These are phyloP conservation scores for Drosophila parabipectinata DNA, from an alignment of 1,140 invertebrate genomes.

Conservation along the genomic window DNA sequence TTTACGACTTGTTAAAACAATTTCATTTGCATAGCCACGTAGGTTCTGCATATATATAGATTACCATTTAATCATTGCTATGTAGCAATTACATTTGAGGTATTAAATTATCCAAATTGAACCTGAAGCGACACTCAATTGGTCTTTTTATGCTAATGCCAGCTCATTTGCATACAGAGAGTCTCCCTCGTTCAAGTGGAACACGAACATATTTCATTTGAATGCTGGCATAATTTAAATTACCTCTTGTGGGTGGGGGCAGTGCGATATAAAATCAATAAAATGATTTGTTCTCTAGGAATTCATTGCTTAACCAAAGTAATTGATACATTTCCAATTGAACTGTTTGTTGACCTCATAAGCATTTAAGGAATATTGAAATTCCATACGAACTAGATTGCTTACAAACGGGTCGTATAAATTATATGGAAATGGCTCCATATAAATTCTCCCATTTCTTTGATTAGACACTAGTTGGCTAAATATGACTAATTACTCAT, in stretches of 20 bases:
- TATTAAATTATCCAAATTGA: slow-evolving; percentile 60
- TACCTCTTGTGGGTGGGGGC: slow-evolving; percentile 3
- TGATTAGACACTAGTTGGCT: slow-evolving; percentile 38
- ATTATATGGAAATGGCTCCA: neutral
- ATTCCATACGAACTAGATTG: neutral
- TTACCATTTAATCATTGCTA: slow-evolving; percentile 69
- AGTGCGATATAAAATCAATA: slow-evolving; percentile 8
- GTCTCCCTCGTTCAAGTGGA: slow-evolving; percentile 37
- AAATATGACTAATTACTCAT: slow-evolving; percentile 62
- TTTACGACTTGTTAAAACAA: slow-evolving; percentile 61
- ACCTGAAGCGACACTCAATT: slow-evolving; percentile 24
- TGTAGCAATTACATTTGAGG: slow-evolving; percentile 68
- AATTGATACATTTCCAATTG: neutral
- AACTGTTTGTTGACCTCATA: neutral
- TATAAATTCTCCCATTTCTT: slow-evolving; percentile 17
- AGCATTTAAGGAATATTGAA: slow-evolving; percentile 9
- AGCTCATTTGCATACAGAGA: slow-evolving; percentile 53
- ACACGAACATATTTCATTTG: slow-evolving; percentile 41
- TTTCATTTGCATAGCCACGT: slow-evolving; percentile 65
- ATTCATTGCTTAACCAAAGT: neutral
- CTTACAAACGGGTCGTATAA: neutral
- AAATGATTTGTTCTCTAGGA: slow-evolving; percentile 21
- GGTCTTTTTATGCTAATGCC: slow-evolving; percentile 63
- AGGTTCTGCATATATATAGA: slow-evolving; percentile 12
- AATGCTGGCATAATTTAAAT: slow-evolving; percentile 48